These are phyloP conservation scores for Phania funesta DNA, from an alignment of 2,888 invertebrate genomes.

Conservation along the genomic window DNA sequence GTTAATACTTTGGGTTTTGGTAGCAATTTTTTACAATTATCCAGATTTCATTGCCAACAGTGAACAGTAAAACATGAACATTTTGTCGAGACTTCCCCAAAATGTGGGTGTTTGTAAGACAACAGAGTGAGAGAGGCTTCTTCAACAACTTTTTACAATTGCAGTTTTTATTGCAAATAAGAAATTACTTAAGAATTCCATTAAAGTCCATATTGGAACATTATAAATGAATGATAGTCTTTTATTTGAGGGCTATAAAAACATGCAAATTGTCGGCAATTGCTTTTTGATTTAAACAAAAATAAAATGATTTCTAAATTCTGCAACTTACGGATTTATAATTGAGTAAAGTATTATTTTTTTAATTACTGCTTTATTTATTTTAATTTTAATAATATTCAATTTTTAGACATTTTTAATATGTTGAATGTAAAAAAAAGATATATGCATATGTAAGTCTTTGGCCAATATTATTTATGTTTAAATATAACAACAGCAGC, in stretches of 20 bases:
- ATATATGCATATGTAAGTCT: background rate
- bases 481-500: background rate
- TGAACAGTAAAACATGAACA: no score
- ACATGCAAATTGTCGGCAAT: conserved; percentile 41
- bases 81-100: background rate
- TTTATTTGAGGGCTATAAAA: background rate
- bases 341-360: background rate
- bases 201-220: background rate
- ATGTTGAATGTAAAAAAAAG: no score
- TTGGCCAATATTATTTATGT: background rate
- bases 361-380: no score
- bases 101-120: background rate
- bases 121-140: background rate
- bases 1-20: no score
- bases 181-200: background rate
- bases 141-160: background rate
- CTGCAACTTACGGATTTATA: background rate
- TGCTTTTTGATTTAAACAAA: conserved; percentile 20
- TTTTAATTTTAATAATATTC: no score
- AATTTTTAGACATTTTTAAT: no score
- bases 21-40: no score
- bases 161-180: background rate
- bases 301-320: conserved; percentile 36
- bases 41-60: no score
- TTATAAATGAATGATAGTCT: background rate